Conservation (phyloP, 2,113 vertebrate species). For the Cyphomyrus plagiostoma region DNA sequence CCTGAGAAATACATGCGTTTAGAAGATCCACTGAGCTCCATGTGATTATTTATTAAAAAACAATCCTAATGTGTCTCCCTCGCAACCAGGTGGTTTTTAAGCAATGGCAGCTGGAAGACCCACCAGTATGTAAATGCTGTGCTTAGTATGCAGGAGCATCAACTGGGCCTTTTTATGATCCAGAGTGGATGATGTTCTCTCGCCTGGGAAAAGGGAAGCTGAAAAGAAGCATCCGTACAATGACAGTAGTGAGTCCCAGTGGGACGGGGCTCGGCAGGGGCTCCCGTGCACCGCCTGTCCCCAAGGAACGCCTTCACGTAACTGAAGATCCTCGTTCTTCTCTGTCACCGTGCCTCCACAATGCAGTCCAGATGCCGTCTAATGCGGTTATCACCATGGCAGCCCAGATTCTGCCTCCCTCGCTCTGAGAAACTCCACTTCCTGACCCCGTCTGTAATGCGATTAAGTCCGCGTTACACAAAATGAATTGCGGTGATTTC, state of each 20-base stretch:
- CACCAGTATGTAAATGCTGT: conserved; percentile 3
- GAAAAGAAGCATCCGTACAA: background rate
- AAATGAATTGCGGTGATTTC: conserved; percentile 61
- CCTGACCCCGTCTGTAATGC: conserved; percentile 53
- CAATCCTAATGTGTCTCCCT: conserved; percentile 45
- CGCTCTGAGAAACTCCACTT: conserved; percentile 42
- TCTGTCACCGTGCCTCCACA: background rate
- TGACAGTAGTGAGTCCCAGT: background rate
- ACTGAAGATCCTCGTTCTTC: background rate
- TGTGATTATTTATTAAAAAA: conserved; percentile 60
- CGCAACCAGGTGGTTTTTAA: conserved; percentile 40
- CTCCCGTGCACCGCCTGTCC: conserved; percentile 1
- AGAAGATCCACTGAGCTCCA: conserved; percentile 55
- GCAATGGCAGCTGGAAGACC: conserved; percentile 35
- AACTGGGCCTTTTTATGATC: background rate
- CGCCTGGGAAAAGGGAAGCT: background rate
- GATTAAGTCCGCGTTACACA: conserved; percentile 65
- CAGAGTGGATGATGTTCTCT: background rate
- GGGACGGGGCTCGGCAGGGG: background rate
- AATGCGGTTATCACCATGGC: conserved; percentile 39
- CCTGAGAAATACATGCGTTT: conserved; percentile 42
- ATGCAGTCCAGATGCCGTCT: conserved; percentile 20
- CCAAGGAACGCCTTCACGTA: conserved; percentile 18
- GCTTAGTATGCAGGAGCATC: conserved; percentile 9
- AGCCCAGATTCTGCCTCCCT: conserved; percentile 24